A percentile compares a stretch with the other conserved stretches of the same genome.
Evolutionary conservation across 2,797 vertebrate species (phyloP).

Genomic region (Pogonophryne albipinna): DNA sequence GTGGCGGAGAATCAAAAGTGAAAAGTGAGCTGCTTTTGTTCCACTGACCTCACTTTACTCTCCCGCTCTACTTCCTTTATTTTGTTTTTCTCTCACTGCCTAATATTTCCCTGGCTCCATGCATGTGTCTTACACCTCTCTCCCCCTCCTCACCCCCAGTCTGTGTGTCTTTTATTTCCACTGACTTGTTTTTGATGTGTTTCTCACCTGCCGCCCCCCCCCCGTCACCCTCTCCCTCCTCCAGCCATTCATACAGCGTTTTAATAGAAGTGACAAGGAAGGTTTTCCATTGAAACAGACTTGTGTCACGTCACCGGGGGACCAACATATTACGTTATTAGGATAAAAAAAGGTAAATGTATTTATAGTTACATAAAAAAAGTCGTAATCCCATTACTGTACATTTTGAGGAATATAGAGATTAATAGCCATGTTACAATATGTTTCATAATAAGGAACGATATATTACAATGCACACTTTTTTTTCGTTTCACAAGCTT

Average conservation of each 20-base stretch:
- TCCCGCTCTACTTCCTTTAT: slow-evolving; percentile 7
- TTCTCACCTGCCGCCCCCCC: slow-evolving; percentile 41
- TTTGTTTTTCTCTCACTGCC: neutral
- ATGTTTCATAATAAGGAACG: too few species aligned
- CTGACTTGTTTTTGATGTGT: slow-evolving; percentile 58
- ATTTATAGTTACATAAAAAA: too few species aligned
- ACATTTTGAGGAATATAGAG: too few species aligned
- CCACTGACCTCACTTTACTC: slow-evolving; percentile 32
- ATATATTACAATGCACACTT: too few species aligned
- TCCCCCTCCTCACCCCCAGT: neutral
- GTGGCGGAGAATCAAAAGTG: neutral
- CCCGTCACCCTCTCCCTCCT: neutral
- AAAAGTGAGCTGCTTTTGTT: slow-evolving; percentile 50
- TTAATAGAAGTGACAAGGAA: slow-evolving; percentile 32
- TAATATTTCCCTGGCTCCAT: slow-evolving; percentile 31
- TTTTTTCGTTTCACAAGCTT: too few species aligned
- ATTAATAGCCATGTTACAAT: too few species aligned
- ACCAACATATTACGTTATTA: too few species aligned
- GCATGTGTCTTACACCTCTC: slow-evolving; percentile 7
- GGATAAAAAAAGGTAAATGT: too few species aligned
- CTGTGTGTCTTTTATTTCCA: slow-evolving; percentile 41
- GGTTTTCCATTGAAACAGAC: slow-evolving; percentile 62
- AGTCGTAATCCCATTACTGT: too few species aligned
- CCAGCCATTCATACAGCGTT: slow-evolving; percentile 24
- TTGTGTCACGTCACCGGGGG: slow-evolving; percentile 36